Evolutionary conservation across 2,113 vertebrate genomes (phyloP).

Genomic region (Spea bombifrons): DNA sequence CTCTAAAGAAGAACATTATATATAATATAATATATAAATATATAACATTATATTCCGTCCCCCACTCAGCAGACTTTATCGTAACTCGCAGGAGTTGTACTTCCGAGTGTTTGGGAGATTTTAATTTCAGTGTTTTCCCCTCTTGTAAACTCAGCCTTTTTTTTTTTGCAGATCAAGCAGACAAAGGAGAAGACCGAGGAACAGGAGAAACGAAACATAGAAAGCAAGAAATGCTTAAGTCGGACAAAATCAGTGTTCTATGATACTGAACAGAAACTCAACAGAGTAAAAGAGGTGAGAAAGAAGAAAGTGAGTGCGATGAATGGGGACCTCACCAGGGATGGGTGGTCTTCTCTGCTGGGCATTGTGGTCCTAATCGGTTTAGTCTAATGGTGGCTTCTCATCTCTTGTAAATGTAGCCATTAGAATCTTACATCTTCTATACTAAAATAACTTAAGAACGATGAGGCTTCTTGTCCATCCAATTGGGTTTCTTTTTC

Average conservation of each 20-base stretch:
- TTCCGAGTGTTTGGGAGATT: not conserved
- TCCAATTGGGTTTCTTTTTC: not conserved
- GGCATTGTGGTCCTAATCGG: no score
- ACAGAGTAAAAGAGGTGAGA: slow-evolving; percentile 49
- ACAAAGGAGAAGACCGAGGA: not conserved
- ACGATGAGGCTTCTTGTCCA: no score
- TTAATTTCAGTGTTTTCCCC: not conserved
- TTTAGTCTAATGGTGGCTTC: not conserved
- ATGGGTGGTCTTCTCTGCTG: no score
- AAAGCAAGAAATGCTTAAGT: slow-evolving; percentile 52
- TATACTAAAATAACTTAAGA: no score
- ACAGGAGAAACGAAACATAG: slow-evolving; percentile 22
- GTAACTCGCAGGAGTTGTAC: not conserved
- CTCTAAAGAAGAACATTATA: no score
- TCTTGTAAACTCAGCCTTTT: not conserved
- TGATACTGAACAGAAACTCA: slow-evolving; percentile 50
- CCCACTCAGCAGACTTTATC: no score
- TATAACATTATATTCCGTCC: no score
- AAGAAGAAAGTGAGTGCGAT: slow-evolving; percentile 52
- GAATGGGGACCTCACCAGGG: no score
- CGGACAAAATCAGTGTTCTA: slow-evolving; percentile 7
- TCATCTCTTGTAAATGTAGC: not conserved
- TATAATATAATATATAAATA: no score
- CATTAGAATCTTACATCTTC: no score
- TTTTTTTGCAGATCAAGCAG: slow-evolving; percentile 47